These are phyloP conservation scores for Euwallacea fornicatus DNA, from an alignment of 1,140 invertebrate species.

Conservation along the genomic window DNA sequence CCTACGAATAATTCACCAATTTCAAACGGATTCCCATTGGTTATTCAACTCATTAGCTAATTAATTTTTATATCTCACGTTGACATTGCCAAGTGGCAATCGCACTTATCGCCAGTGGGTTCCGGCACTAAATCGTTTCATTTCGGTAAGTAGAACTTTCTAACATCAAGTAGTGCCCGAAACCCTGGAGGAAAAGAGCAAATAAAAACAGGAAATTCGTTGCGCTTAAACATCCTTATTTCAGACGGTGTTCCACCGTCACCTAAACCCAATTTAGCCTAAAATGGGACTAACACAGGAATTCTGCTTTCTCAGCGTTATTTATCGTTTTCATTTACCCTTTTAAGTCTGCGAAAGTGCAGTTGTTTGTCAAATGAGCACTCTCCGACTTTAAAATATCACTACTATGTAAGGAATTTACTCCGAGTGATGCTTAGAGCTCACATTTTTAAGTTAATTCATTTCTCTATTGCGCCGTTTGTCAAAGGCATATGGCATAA, in stretches of 20 bases:
- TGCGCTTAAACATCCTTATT: background rate
- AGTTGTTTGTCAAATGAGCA: slow-evolving; percentile 32
- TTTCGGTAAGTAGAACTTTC: too few species aligned
- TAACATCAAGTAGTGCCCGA: too few species aligned
- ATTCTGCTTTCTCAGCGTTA: slow-evolving; percentile 18
- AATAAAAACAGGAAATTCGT: too few species aligned
- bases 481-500: background rate
- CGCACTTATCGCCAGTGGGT: too few species aligned
- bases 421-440: slow-evolving; percentile 26
- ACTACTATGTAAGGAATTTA: slow-evolving; percentile 28
- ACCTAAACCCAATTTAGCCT: slow-evolving; percentile 22
- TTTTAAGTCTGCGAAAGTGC: slow-evolving; percentile 30
- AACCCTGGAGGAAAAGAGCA: too few species aligned
- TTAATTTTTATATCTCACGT: too few species aligned
- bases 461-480: slow-evolving; percentile 21
- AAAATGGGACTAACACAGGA: slow-evolving; percentile 18
- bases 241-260: background rate
- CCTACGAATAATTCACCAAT: too few species aligned
- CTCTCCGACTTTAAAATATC: slow-evolving; percentile 29
- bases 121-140: too few species aligned
- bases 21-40: too few species aligned
- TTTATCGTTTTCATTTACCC: slow-evolving; percentile 32
- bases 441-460: slow-evolving; percentile 19
- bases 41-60: too few species aligned
- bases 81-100: too few species aligned